A percentile compares a stretch with the other conserved stretches of the same genome.
Evolutionary conservation across 1,140 invertebrate species (phyloP).

Genomic region (Hyles vespertilio): DNA sequence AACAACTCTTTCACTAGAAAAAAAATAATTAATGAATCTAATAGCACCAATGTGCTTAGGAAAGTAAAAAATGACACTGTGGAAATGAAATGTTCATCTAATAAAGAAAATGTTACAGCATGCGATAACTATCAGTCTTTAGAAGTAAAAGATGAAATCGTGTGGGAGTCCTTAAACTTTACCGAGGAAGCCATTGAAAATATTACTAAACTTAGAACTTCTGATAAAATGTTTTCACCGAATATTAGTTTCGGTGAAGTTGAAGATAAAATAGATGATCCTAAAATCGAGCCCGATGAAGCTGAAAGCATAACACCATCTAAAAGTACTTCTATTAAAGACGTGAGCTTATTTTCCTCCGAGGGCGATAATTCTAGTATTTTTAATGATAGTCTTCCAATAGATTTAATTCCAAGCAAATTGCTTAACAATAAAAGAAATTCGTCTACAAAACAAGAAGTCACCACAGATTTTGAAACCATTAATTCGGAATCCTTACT

Average conservation of each 20-base stretch:
- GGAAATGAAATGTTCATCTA: too few species aligned
- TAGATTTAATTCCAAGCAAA: slow-evolving; percentile 50
- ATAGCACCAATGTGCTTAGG: too few species aligned
- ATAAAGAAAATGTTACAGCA: neutral
- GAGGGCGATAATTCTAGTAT: slow-evolving; percentile 66
- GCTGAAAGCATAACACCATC: slow-evolving; percentile 17
- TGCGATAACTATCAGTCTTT: neutral
- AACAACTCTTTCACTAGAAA: too few species aligned
- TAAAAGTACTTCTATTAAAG: slow-evolving; percentile 38
- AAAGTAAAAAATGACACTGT: too few species aligned
- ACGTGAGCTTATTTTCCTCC: slow-evolving; percentile 61
- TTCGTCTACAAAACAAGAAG: slow-evolving; percentile 16
- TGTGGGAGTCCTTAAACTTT: slow-evolving; percentile 57
- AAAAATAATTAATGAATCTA: too few species aligned
- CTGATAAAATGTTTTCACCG: slow-evolving; percentile 43
- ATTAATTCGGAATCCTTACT: slow-evolving; percentile 51
- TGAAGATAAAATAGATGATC: slow-evolving; percentile 21
- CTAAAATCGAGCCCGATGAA: slow-evolving; percentile 4
- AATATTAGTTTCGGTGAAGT: slow-evolving; percentile 56
- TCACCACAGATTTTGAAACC: slow-evolving; percentile 24
- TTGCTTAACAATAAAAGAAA: slow-evolving; percentile 32
- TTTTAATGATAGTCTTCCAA: slow-evolving; percentile 72
- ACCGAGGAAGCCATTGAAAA: slow-evolving; percentile 43
- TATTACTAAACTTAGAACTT: slow-evolving; percentile 38
- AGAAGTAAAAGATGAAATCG: slow-evolving; percentile 32